These are phyloP conservation scores for Ptychoptera albimana DNA, from an alignment of 2,888 invertebrate genomes.

Conservation along the genomic window DNA sequence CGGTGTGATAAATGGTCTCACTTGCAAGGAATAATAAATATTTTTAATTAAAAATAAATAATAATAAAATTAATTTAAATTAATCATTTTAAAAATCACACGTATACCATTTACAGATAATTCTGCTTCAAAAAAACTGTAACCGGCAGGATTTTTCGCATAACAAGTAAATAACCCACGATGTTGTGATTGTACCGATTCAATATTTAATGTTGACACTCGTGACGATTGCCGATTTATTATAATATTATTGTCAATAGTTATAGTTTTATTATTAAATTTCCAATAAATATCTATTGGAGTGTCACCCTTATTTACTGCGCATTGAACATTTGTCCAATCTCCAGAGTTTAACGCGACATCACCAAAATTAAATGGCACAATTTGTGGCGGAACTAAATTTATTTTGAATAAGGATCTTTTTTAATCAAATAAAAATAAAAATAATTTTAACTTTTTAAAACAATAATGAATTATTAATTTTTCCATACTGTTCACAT, in stretches of 20 bases:
- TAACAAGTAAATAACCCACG: conserved; percentile 48
- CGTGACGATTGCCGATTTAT: conserved; percentile 28
- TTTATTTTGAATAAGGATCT: too few relatives aligned
- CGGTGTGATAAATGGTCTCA: conserved; percentile 52
- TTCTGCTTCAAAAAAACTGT: conserved; percentile 30
- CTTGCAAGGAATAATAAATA: conserved; percentile 24
- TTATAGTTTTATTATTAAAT: conserved; percentile 30
- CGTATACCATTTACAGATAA: conserved; percentile 26
- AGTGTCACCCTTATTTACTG: conserved; percentile 43
- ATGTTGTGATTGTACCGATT: conserved; percentile 41
- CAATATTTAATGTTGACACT: conserved; percentile 43
- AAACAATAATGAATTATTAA: background rate
- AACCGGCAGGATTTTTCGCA: conserved; percentile 42
- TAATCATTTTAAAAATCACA: background rate
- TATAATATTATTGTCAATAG: conserved; percentile 24
- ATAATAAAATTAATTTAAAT: conserved; percentile 3
- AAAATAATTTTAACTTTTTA: conserved; percentile 3
- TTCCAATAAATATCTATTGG: conserved; percentile 51
- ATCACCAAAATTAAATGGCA: conserved; percentile 38
- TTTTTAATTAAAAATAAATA: background rate
- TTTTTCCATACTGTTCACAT: conserved; percentile 17
- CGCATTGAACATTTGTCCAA: conserved; percentile 37
- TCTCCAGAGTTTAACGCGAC: conserved; percentile 36
- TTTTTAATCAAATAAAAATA: too few relatives aligned
- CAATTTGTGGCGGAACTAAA: conserved; percentile 38